Evolutionary conservation across 2,797 vertebrate genomes (phyloP).

Genomic region (Hafferia zeledoni): DNA sequence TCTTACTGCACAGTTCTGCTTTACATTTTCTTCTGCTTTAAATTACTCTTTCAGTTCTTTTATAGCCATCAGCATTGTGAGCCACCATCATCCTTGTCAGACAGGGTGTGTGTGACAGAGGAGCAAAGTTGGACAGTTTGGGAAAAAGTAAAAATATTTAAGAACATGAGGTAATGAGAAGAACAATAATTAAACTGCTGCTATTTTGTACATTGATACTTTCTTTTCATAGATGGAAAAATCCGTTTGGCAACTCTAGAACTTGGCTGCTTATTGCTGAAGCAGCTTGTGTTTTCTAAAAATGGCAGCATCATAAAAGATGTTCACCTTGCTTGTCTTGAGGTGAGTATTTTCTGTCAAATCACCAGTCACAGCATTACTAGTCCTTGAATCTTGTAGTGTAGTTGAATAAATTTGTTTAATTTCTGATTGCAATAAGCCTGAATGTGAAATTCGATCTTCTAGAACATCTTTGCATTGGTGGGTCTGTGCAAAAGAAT

Average conservation of each 20-base stretch:
- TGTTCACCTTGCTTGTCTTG: constrained; percentile 93
- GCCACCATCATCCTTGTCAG: neutral
- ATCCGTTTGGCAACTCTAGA: constrained; percentile 94
- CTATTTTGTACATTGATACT: neutral
- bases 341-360: constrained; percentile 78
- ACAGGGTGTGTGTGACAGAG: neutral
- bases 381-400: neutral
- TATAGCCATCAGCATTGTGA: neutral
- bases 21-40: neutral
- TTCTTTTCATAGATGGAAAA: constrained; percentile 84
- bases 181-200: neutral
- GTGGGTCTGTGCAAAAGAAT: neutral
- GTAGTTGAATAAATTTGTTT: neutral
- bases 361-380: neutral
- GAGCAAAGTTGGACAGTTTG: neutral
- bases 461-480: neutral
- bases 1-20: neutral
- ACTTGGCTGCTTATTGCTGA: constrained; percentile 91
- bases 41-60: neutral
- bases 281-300: constrained; percentile 89
- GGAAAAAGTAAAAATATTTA: neutral
- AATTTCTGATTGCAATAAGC: neutral
- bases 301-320: constrained; percentile 90
- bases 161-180: neutral
- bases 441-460: neutral